phyloP scores from a whole-genome alignment of 2,113 vertebrate genomes.

The Melospiza melodia region DNA sequence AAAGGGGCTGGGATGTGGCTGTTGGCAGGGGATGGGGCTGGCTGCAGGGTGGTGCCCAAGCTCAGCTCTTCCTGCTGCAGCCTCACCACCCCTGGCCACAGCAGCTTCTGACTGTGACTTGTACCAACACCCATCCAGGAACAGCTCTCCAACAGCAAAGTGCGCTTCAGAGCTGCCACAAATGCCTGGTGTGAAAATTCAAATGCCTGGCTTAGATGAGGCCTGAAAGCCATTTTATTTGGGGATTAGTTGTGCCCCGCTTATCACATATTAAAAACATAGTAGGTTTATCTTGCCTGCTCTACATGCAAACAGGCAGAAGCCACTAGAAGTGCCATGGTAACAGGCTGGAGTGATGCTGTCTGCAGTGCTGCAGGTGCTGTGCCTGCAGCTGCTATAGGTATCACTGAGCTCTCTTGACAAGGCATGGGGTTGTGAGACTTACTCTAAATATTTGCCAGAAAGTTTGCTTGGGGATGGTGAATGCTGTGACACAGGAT shows the following conservation, averaged over 20 bases:
- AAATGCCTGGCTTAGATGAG: not conserved
- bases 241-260: not conserved
- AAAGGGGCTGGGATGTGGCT: not conserved
- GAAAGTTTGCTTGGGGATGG: not conserved
- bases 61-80: not conserved
- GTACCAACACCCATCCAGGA: not conserved
- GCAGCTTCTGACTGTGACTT: not conserved
- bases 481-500: not conserved
- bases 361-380: constrained; percentile 1
- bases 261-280: not conserved
- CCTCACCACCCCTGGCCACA: not conserved
- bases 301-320: not conserved
- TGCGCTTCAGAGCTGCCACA: not conserved
- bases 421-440: not conserved
- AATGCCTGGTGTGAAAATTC: not conserved
- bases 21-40: not conserved
- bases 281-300: not conserved
- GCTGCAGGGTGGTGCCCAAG: not conserved
- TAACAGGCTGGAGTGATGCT: not conserved
- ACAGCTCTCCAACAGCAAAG: not conserved
- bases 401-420: not conserved
- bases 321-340: not conserved
- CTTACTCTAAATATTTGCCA: not conserved
- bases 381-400: not conserved
- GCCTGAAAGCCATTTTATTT: not conserved